Conservation (phyloP, 2,888 invertebrate genomes). For the Leuctra nigra region DNA sequence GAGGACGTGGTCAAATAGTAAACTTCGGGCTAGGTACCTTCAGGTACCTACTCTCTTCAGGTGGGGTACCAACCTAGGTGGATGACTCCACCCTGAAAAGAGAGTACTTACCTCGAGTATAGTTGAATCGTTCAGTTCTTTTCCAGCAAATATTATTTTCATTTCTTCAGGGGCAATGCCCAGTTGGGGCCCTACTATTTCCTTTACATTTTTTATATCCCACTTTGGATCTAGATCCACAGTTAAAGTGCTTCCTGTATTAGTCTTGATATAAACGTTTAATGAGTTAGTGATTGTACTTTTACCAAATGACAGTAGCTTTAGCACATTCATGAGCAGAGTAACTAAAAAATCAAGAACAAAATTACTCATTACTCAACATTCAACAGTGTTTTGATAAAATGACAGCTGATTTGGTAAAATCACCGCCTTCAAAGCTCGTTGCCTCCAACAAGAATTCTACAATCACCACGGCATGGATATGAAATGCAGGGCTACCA, state of each 20-base stretch:
- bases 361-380: slow-evolving; percentile 37
- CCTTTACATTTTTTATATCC: slow-evolving; percentile 67
- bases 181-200: slow-evolving; percentile 59
- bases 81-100: too few species aligned
- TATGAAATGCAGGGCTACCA: too few species aligned
- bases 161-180: slow-evolving; percentile 61
- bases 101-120: slow-evolving; percentile 55
- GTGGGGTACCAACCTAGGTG: too few species aligned
- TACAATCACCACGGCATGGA: too few species aligned
- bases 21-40: too few species aligned
- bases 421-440: too few species aligned
- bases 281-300: slow-evolving; percentile 52
- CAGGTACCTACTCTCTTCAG: too few species aligned
- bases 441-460: too few species aligned
- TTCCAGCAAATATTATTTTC: slow-evolving; percentile 73
- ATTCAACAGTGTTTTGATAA: too few species aligned
- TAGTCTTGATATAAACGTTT: slow-evolving; percentile 62
- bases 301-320: slow-evolving; percentile 54
- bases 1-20: too few species aligned
- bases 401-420: too few species aligned
- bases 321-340: slow-evolving; percentile 54
- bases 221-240: slow-evolving; percentile 65
- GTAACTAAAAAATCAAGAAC: slow-evolving; percentile 48
- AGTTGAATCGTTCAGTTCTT: slow-evolving; percentile 63
- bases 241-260: slow-evolving; percentile 55